These are phyloP conservation scores for Eupithecia pulchellata DNA, from an alignment of 2,888 invertebrate species.

Conservation along the genomic window DNA sequence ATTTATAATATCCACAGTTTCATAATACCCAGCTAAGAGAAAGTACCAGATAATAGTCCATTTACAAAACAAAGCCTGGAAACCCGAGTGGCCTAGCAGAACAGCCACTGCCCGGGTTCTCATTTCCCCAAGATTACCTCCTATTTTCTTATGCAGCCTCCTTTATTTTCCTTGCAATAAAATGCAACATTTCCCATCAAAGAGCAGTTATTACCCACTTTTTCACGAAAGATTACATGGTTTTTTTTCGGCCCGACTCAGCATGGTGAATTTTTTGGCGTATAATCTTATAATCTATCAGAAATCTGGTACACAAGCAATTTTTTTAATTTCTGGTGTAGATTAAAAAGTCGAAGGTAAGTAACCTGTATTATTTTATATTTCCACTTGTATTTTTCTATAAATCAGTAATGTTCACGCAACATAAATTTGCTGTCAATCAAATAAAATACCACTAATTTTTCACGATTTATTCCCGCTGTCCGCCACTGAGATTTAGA, in stretches of 20 bases:
- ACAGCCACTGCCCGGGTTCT: constrained; percentile 10
- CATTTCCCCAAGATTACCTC: constrained; percentile 27
- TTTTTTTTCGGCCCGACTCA: not conserved
- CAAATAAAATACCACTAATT: too few relatives aligned
- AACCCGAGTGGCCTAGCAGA: not conserved
- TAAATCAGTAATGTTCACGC: not conserved
- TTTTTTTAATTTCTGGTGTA: too few relatives aligned
- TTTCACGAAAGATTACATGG: constrained; percentile 7
- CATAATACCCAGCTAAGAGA: constrained; percentile 1
- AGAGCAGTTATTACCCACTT: constrained; percentile 37
- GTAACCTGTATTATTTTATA: too few relatives aligned
- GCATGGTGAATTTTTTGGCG: too few relatives aligned
- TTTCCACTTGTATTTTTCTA: not conserved
- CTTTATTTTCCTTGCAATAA: constrained; percentile 41
- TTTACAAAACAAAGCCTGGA: constrained; percentile 5
- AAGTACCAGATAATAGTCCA: constrained; percentile 1
- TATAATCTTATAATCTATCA: not conserved
- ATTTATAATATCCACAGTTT: not conserved
- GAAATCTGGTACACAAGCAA: not conserved
- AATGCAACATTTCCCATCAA: constrained; percentile 35
- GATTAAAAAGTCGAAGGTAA: not conserved
- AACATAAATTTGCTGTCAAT: too few relatives aligned
- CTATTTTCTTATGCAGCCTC: constrained; percentile 24
- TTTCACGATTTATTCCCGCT: too few relatives aligned
- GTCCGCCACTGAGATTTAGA: too few relatives aligned